Percentiles rank a stretch among this genome's conserved stretches.
These are phyloP conservation scores for Numida meleagris DNA, from an alignment of 2,113 vertebrate species.

Conservation along the genomic window DNA sequence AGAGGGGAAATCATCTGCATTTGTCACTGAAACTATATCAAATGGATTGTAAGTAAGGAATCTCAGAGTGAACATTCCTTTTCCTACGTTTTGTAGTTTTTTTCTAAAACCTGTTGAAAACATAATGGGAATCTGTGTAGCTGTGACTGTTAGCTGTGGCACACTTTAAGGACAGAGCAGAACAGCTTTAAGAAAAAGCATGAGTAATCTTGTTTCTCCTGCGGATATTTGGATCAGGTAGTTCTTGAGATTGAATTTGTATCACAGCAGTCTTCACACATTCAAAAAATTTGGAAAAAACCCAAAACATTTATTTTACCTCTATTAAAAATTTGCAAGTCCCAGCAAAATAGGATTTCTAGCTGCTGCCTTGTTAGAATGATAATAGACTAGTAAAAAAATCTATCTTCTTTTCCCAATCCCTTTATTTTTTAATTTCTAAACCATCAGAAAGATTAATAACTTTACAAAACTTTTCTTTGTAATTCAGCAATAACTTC, in stretches of 20 bases:
- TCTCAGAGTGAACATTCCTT: background rate
- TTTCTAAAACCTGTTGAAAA: background rate
- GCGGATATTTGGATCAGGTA: background rate
- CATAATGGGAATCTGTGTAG: background rate
- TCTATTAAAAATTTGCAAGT: background rate
- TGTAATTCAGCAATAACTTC: background rate
- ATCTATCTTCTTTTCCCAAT: background rate
- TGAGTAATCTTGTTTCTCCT: background rate
- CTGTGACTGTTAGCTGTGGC: background rate
- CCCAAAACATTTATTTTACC: background rate
- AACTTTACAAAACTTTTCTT: background rate
- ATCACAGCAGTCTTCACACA: background rate
- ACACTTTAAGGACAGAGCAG: background rate
- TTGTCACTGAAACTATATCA: background rate
- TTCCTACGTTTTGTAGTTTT: background rate
- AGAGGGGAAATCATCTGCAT: background rate
- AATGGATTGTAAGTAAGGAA: background rate
- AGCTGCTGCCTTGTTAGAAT: background rate
- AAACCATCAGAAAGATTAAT: background rate
- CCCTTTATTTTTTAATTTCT: background rate
- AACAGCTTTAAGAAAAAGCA: background rate
- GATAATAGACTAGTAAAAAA: background rate
- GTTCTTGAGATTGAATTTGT: background rate
- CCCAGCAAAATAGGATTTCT: background rate
- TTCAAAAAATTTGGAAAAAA: background rate